Evolutionary conservation across 2,888 invertebrate genomes (phyloP), one percentile per base, ranked within the genome.

Genomic region (Cryptosula pallasiana): DNA sequence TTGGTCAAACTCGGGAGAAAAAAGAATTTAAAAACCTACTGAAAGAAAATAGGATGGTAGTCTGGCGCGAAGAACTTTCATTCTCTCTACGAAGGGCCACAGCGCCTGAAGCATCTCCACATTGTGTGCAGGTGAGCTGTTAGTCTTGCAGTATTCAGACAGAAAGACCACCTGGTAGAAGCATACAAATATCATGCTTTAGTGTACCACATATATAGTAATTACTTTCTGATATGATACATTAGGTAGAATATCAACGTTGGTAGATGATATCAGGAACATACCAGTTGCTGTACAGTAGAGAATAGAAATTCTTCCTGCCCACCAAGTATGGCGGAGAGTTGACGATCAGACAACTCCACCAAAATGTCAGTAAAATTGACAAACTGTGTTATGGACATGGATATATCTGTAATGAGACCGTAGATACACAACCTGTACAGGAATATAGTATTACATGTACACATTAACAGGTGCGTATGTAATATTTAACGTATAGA

Each of bases 151-250:
- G 63, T 63, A 32, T 13, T n/a, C 63, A 27, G 63, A 29, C 32
- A 63, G 34, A 27, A 25, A 63, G 29, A 63, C 63, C 27, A 63
- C 63, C 63, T 63, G 63, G 20, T n/a, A n/a, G n/a, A n/a, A n/a
- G n/a, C n/a, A n/a, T n/a, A n/a, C n/a, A n/a, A n/a, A n/a, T n/a
- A n/a, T n/a, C n/a, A n/a, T n/a, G n/a, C n/a, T n/a, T n/a, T n/a
- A n/a, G n/a, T n/a, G n/a, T n/a, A n/a, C n/a, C n/a, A n/a, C n/a
- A n/a, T n/a, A n/a, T n/a, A n/a, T n/a, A n/a, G n/a, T n/a, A n/a
- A n/a, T n/a, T n/a, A n/a, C n/a, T n/a, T n/a, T n/a, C n/a, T n/a
- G n/a, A n/a, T n/a, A n/a, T n/a, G n/a, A n/a, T n/a, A n/a, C n/a
- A n/a, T n/a, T n/a, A n/a, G n/a, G n/a, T n/a, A n/a, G n/a, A n/a